Evolutionary conservation across 2,888 invertebrate species (phyloP).

Genomic region (Crioceris asparagi): DNA sequence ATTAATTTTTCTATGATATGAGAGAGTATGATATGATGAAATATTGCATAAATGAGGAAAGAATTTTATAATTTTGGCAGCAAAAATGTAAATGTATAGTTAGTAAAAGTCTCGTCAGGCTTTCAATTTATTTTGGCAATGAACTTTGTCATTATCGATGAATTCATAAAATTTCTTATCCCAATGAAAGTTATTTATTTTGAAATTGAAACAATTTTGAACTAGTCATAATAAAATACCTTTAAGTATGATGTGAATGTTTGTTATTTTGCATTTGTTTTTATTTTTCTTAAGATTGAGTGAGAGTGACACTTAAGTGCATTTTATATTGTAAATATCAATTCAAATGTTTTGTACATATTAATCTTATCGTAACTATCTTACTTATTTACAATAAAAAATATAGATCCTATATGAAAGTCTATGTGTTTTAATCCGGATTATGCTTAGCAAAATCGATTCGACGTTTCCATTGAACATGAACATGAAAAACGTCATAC

Average conservation of each 20-base stretch:
- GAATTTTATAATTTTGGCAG: conserved; percentile 27
- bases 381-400: conserved; percentile 37
- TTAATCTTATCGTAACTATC: conserved; percentile 35
- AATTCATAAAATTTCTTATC: too few species aligned
- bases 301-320: conserved; percentile 30
- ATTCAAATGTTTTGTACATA: conserved; percentile 39
- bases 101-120: conserved; percentile 13
- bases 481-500: too few species aligned
- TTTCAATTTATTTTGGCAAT: conserved; percentile 9
- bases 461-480: too few species aligned
- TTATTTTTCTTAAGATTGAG: conserved; percentile 23
- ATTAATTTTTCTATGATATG: conserved; percentile 24
- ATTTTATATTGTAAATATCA: conserved; percentile 37
- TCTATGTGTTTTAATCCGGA: too few species aligned
- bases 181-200: conserved; percentile 5
- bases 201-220: conserved; percentile 27
- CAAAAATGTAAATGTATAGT: too few species aligned
- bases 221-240: conserved; percentile 39
- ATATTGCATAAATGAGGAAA: conserved; percentile 32
- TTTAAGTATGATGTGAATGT: conserved; percentile 12
- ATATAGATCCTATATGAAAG: too few species aligned
- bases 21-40: conserved; percentile 20
- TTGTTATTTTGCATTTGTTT: conserved; percentile 11
- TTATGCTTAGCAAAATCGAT: too few species aligned
- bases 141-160: too few species aligned